Evolutionary conservation across 2,113 vertebrate genomes (phyloP).

Genomic region (Ramphastos sulfuratus): DNA sequence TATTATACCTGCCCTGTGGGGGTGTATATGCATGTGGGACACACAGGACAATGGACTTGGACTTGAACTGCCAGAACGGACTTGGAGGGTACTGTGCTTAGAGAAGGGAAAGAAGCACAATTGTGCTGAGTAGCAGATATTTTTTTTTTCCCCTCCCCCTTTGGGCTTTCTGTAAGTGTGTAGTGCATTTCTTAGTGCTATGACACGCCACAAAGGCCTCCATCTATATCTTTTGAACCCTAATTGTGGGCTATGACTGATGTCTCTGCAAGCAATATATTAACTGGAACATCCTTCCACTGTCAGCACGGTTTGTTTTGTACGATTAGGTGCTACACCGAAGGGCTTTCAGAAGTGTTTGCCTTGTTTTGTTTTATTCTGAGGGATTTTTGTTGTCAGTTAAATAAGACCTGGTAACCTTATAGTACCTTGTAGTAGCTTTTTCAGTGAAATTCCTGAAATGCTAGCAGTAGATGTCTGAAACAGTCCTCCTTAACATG

Average conservation of each 20-base stretch:
- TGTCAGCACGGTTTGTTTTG: not conserved
- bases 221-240: not conserved
- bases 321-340: not conserved
- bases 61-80: not conserved
- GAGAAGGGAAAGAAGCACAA: not conserved
- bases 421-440: not conserved
- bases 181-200: not conserved
- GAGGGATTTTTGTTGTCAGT: not conserved
- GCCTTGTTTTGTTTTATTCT: not conserved
- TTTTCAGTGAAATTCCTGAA: not conserved
- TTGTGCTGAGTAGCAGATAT: not conserved
- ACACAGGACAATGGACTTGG: not conserved
- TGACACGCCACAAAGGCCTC: not conserved
- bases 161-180: not conserved
- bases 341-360: not conserved
- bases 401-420: not conserved
- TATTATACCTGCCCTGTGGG: not conserved
- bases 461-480: not conserved
- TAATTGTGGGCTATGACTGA: not conserved
- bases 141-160: not conserved
- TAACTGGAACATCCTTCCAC: not conserved
- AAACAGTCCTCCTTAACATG: not conserved
- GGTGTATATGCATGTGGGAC: fast-evolving
- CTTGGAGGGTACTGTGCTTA: not conserved
- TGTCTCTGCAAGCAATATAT: not conserved